Base-by-base conservation (phyloP, 2,797 vertebrate species). In the Toxotes lorentzi region DNA sequence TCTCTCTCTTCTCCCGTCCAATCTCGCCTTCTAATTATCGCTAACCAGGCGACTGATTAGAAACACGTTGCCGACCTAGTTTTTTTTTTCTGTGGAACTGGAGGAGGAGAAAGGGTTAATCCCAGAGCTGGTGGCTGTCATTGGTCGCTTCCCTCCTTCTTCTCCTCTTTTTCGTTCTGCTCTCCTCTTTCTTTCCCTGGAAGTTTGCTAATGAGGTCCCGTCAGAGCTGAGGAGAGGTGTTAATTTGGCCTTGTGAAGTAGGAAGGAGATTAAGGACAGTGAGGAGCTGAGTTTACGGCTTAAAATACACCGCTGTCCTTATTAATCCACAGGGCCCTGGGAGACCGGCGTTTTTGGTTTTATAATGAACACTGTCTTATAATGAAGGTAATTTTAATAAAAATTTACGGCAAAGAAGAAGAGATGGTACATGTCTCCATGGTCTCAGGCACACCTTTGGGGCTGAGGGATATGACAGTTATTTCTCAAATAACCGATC, bases 291-390 rank as follows among this genome's bases (percentile, higher is more conserved):
- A 96, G 95, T 96, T 96, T 96, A 96, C 92, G 91, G 94, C 95
- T 96, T 96, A 96, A 96, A 96, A 96, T 96, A 96, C 95, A 95
- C 94, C 91, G 93, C 94, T 94, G 95, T 95, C 95, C 95, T 95
- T 96, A 96, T 96, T 96, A 96, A 96, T 96, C 95, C 94, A 88
- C 89, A 27, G 82, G 88, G 94, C 95, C 95, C 94, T 93, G 90
- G 77, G 95, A 95, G 95, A 95, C 93, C 89, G 72, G 92, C 93
- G 86, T 94, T 91, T 95, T 94, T 93, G 94, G 92, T 92, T 95
- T 95, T 92, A 95, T 96, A 96, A 96, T 95, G 95, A 96, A 95
- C 93, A 93, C 91, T 90, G 93, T 92, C 93, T 93, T 89, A 92
- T 95, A 95, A 96, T 95, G 95, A 95, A 95, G 95, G 95, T 95